These are phyloP conservation scores for Caenorhabditis sulstoni DNA, from an alignment of 2,888 invertebrate species.

Conservation along the genomic window DNA sequence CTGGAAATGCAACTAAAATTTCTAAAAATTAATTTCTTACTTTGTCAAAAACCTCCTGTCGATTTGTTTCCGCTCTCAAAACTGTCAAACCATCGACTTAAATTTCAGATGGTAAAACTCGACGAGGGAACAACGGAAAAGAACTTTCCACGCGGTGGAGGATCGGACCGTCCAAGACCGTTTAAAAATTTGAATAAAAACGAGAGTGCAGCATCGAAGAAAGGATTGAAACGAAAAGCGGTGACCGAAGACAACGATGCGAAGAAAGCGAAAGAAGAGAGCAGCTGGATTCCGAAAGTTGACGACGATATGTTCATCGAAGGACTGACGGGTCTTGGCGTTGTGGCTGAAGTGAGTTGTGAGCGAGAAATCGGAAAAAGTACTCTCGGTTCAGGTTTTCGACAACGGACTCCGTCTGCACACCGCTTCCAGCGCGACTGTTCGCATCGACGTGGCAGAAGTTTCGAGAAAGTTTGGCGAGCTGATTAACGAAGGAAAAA, in stretches of 20 bases:
- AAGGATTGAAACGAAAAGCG: constrained; percentile 48
- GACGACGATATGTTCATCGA: constrained; percentile 63
- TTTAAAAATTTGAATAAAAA: neutral
- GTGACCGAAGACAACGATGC: constrained; percentile 33
- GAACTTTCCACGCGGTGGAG: constrained; percentile 60
- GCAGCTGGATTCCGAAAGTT: constrained; percentile 45
- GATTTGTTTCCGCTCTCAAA: neutral
- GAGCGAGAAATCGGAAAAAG: too few species aligned
- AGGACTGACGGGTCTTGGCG: constrained; percentile 72
- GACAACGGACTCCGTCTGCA: constrained; percentile 38
- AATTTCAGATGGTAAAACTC: constrained; percentile 56
- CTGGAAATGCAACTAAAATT: neutral
- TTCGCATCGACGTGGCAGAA: constrained; percentile 47
- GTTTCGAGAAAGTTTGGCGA: constrained; percentile 54
- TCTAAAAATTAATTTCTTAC: too few species aligned
- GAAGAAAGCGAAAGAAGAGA: constrained; percentile 49
- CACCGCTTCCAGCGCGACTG: constrained; percentile 46
- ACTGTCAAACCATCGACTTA: neutral
- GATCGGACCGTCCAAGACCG: constrained; percentile 27
- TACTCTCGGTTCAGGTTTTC: constrained; percentile 24
- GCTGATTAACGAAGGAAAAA: constrained; percentile 49
- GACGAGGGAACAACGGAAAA: constrained; percentile 53
- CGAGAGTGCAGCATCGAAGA: constrained; percentile 15
- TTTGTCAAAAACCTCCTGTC: neutral
- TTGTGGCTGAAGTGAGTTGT: constrained; percentile 62